These are phyloP conservation scores for Odontomachus brunneus DNA, from an alignment of 1,140 invertebrate genomes.

Conservation along the genomic window DNA sequence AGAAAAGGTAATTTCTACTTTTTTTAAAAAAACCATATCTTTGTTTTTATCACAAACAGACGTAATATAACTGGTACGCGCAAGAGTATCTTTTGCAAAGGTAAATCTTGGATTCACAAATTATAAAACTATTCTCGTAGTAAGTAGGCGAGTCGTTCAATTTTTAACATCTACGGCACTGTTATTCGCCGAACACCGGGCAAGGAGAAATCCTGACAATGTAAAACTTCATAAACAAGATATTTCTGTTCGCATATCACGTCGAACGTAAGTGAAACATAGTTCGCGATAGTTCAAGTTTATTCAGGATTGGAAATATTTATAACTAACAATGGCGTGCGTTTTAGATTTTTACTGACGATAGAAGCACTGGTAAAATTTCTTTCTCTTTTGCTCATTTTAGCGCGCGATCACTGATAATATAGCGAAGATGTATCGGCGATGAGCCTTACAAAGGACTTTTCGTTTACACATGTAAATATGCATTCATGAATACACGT, in stretches of 20 bases:
- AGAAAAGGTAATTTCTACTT: too few species aligned
- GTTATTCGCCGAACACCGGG: too few species aligned
- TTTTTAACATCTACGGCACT: too few species aligned
- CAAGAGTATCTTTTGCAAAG: too few species aligned
- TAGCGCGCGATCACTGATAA: not conserved
- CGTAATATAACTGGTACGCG: too few species aligned
- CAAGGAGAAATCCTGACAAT: too few species aligned
- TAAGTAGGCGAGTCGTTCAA: too few species aligned
- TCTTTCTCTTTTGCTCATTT: not conserved
- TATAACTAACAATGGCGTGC: not conserved
- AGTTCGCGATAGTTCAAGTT: not conserved
- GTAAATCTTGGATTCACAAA: too few species aligned
- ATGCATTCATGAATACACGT: not conserved
- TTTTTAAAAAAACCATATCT: too few species aligned
- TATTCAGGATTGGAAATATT: not conserved
- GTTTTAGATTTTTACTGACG: not conserved
- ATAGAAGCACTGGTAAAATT: not conserved
- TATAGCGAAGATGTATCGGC: not conserved
- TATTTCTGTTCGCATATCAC: not conserved
- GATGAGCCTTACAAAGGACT: not conserved
- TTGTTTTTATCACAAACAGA: too few species aligned
- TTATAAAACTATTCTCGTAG: too few species aligned
- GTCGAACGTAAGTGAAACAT: not conserved
- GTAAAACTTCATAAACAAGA: slow-evolving; percentile 2
- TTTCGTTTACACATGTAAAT: slow-evolving; percentile 30